Base-by-base conservation (phyloP, 2,113 vertebrate genomes). In the Nerophis lumbriciformis region DNA sequence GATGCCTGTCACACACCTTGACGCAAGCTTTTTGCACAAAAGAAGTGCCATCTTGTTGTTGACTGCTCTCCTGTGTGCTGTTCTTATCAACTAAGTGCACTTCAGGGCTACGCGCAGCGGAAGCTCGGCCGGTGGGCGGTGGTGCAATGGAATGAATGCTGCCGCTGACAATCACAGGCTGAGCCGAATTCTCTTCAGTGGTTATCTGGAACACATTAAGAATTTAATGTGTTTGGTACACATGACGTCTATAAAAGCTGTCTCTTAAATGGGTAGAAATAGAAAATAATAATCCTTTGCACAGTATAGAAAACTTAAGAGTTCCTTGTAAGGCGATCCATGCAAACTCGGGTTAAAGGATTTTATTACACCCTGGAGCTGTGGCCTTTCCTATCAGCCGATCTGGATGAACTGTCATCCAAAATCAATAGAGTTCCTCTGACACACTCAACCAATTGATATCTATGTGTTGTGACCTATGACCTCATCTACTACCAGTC, bases 101-200 rank as follows among this genome's bases (percentile, higher is more conserved):
- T 4, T 53, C 59, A 0, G 82, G 87, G 63, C 83, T 85, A 39
- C 71, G 81, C 52, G 77, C 60, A 4, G 88, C 72, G 14, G 85
- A 83, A 6, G 67, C 38, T 7, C 35, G 68, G 49, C 71, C 61
- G 15, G 63, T 36, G 37, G 78, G 69, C 39, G 89, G 71, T 5
- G 87, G 21, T 1, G 57, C 37, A 8, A 72, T 45, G 2, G 84
- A 78, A 54, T 71, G 72, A 52, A 79, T 15, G 39, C 81, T 87
- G 53, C 82, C 86, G 6, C 73, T 87, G 63, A 89, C 75, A 1
- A 86, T 83, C 62, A 85, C 72, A 0, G 82, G 75, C 45, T 69
- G 76, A 21, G 69, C 19, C 52, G 69, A 71, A 16, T 59, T 58
- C 56, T 87, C 83, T 55, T 88, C 90, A 21, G 72, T 56, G 49